Evolutionary conservation across 2,113 vertebrate species (phyloP).

Genomic region (Coryphaenoides rupestris): DNA sequence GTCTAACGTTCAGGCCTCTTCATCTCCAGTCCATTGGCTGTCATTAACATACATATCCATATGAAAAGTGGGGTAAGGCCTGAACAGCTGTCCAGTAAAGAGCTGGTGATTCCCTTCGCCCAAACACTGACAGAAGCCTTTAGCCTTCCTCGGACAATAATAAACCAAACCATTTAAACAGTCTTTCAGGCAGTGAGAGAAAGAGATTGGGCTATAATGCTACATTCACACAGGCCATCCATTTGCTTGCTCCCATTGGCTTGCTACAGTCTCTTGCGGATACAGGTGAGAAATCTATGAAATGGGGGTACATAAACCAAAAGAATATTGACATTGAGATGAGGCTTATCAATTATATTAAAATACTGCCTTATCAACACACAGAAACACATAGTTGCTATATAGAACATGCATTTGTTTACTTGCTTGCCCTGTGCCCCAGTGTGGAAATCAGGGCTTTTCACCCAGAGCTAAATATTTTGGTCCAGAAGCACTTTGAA

Average conservation of each 20-base stretch:
- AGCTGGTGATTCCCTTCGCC: slow-evolving; percentile 83
- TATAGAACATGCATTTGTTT: slow-evolving; percentile 33
- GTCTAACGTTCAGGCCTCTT: slow-evolving; percentile 95
- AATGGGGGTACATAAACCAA: not conserved
- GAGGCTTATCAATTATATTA: too few species aligned
- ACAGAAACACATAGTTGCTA: not conserved
- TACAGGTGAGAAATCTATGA: slow-evolving; percentile 61
- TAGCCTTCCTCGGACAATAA: slow-evolving; percentile 95
- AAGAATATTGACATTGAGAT: too few species aligned
- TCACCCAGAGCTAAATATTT: slow-evolving; percentile 62
- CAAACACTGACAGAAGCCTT: slow-evolving; percentile 98
- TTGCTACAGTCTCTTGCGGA: slow-evolving; percentile 83
- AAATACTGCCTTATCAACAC: not conserved
- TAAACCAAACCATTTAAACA: slow-evolving; percentile 99
- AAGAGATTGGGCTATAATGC: slow-evolving; percentile 90
- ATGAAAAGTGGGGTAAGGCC: slow-evolving; percentile 99
- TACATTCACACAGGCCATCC: slow-evolving; percentile 82
- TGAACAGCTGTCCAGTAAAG: slow-evolving; percentile 99
- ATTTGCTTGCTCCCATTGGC: slow-evolving; percentile 80
- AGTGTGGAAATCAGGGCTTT: slow-evolving; percentile 46
- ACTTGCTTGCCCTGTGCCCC: slow-evolving; percentile 23
- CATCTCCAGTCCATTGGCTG: slow-evolving; percentile 99
- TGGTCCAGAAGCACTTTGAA: slow-evolving; percentile 52
- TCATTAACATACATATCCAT: slow-evolving; percentile 99
- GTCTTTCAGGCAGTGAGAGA: slow-evolving; percentile 87